Base-by-base conservation (phyloP, 2,113 vertebrate species). In the Trinectes maculatus region DNA sequence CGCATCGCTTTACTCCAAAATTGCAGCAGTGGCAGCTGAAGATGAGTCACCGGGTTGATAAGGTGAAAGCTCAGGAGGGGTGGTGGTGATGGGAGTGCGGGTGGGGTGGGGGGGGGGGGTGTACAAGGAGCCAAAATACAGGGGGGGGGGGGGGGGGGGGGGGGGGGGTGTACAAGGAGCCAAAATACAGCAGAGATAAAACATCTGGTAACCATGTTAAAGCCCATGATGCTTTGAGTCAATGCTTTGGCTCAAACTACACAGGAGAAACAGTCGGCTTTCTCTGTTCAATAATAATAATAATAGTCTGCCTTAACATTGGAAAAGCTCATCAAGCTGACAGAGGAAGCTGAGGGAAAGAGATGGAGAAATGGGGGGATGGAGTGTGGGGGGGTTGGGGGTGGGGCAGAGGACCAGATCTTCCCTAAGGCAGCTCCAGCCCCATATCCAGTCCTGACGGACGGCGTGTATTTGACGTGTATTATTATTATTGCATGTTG, bases 241-340 rank as follows among this genome's bases (percentile, higher is more conserved):
- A 18, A 29, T 2, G 0, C 39, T 59, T 49, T 46, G 49, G 60
- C 47, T 71, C 47, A 19, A 39, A 71, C 36, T 46, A 54, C 44
- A 67, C 65, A 52, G 37, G 31, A 19, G 49, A 79, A 82, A 64
- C 64, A 74, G 73, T 72, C 36, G 6, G 37, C 46, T 10, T 36
- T 52, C 75, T 70, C 75, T 74, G 33, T 74, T 88, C 74, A 83
- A 88, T 83, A 85, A 78, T 79, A 75, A 82, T n/a, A n/a, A n/a
- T n/a, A n/a, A 85, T 80, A 75, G 69, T 67, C 75, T 63, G 39
- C 68, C 70, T 83, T 84, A 81, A 84, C 65, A 65, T 73, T 5
- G 40, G 46, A 61, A 57, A 46, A 15, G 3, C 68, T 83, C 66
- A 79, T 57, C 36, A 74, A 66, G 83, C 70, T 43, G 61, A 89